Evolutionary conservation across 2,113 vertebrate genomes (phyloP).

Genomic region (Dicrurus megarhynchus): DNA sequence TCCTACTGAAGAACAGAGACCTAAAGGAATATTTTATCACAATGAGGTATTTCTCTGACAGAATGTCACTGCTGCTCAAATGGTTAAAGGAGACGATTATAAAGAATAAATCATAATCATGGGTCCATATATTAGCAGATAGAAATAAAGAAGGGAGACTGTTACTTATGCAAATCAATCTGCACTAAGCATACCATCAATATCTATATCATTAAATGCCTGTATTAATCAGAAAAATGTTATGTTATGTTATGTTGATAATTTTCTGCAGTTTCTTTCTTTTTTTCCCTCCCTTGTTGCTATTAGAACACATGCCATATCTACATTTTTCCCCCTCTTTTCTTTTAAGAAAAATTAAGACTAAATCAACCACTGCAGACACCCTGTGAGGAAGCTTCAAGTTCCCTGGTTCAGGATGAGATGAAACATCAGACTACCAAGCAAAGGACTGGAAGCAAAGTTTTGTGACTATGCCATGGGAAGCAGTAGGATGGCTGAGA

Average conservation of each 20-base stretch:
- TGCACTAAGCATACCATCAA: not conserved
- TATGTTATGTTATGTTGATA: too few relatives aligned
- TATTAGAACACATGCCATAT: not conserved
- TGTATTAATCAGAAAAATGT: not conserved
- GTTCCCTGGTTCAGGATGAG: not conserved
- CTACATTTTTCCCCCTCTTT: fast-evolving
- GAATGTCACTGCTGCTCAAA: not conserved
- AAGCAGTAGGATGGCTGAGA: not conserved
- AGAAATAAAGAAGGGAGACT: not conserved
- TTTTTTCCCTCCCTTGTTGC: not conserved
- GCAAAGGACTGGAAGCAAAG: not conserved
- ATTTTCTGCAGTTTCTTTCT: not conserved
- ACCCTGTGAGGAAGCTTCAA: not conserved
- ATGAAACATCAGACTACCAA: not conserved
- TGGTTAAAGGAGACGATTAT: not conserved
- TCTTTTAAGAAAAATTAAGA: not conserved
- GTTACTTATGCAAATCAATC: not conserved
- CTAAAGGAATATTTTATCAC: not conserved
- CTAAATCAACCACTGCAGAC: not conserved
- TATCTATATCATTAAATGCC: not conserved
- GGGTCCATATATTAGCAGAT: not conserved
- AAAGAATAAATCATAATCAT: not conserved
- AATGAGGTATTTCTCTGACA: not conserved
- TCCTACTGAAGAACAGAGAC: not conserved
- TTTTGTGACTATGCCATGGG: not conserved